phyloP scores from a whole-genome alignment of 2,113 vertebrate species.

The Apistogramma diplotaenia region DNA sequence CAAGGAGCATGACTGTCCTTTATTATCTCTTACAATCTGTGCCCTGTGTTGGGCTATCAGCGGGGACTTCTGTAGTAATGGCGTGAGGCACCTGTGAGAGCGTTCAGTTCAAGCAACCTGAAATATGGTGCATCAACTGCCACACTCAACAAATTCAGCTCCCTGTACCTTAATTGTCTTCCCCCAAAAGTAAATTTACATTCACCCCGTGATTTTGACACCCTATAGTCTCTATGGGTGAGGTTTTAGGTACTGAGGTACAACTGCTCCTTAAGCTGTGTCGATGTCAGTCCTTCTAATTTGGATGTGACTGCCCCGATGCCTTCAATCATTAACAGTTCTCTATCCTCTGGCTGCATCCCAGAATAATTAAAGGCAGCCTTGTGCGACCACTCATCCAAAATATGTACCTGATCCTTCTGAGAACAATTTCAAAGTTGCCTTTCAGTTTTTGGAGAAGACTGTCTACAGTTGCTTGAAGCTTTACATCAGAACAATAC shows the following conservation, averaged over 20 bases:
- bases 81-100: not conserved
- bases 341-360: too few relatives aligned
- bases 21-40: not conserved
- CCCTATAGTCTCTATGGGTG: not conserved
- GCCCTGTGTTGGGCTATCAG: not conserved
- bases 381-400: too few relatives aligned
- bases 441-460: too few relatives aligned
- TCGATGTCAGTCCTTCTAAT: too few relatives aligned
- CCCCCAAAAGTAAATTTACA: not conserved
- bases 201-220: not conserved
- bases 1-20: not conserved
- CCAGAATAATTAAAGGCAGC: too few relatives aligned
- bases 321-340: too few relatives aligned
- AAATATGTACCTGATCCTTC: too few relatives aligned
- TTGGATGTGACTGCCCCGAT: too few relatives aligned
- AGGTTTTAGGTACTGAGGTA: not conserved
- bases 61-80: not conserved
- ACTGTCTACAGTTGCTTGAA: too few relatives aligned
- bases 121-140: not conserved
- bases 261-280: too few relatives aligned
- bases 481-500: too few relatives aligned
- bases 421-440: too few relatives aligned
- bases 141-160: not conserved
- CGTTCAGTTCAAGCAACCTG: not conserved
- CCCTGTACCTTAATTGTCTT: not conserved